Evolutionary conservation across 2,888 invertebrate species (phyloP).

Genomic region (Acleris laterana): DNA sequence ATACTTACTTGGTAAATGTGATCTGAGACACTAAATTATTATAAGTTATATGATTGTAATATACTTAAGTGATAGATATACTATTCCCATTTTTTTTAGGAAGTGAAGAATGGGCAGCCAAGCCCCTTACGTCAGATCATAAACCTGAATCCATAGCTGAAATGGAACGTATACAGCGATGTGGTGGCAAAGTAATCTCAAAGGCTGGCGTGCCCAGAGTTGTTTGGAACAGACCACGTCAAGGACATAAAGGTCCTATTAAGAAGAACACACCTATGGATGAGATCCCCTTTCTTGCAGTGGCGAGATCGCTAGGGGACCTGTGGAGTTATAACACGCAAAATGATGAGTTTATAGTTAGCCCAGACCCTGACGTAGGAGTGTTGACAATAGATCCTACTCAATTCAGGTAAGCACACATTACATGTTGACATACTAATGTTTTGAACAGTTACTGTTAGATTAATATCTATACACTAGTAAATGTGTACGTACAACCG

Average conservation of each 20-base stretch:
- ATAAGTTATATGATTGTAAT: not conserved
- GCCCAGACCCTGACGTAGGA: slow-evolving; percentile 97
- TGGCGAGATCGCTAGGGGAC: slow-evolving; percentile 97
- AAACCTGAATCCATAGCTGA: slow-evolving; percentile 96
- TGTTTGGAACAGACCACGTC: slow-evolving; percentile 97
- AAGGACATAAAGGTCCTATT: slow-evolving; percentile 92
- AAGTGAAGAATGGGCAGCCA: slow-evolving; percentile 90
- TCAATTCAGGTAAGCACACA: slow-evolving; percentile 82
- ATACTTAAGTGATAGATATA: not conserved
- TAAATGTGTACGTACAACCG: no score
- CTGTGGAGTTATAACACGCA: slow-evolving; percentile 98
- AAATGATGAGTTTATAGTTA: slow-evolving; percentile 97
- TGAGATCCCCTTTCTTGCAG: slow-evolving; percentile 97
- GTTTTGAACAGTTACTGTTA: no score
- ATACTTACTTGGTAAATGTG: no score
- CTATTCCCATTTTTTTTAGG: slow-evolving; percentile 57
- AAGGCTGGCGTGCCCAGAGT: slow-evolving; percentile 96
- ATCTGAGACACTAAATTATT: no score
- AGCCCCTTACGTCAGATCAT: slow-evolving; percentile 95
- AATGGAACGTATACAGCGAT: slow-evolving; percentile 91
- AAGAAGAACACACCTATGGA: slow-evolving; percentile 95
- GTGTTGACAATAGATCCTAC: slow-evolving; percentile 92
- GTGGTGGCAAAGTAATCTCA: slow-evolving; percentile 89
- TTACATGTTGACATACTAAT: no score
- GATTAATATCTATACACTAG: no score